phyloP scores from a whole-genome alignment of 2,797 vertebrate genomes.

The Ctenopoma multispine region DNA sequence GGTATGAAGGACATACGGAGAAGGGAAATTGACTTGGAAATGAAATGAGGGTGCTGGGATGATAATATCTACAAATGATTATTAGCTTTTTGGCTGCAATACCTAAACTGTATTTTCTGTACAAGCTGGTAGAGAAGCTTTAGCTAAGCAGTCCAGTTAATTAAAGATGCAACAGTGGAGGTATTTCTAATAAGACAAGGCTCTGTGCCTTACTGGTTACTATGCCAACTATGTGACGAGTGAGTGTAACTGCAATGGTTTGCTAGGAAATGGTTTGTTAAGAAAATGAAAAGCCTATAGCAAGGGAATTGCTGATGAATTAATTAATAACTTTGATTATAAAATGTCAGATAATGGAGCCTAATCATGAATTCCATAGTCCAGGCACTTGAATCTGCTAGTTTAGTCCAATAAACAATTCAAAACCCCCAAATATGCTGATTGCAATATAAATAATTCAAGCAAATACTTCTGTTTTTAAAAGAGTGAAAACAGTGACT shows the following conservation, averaged over 20 bases:
- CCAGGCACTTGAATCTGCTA: not conserved
- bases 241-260: conserved; percentile 1
- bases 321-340: not conserved
- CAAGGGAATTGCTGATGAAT: not conserved
- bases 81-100: not conserved
- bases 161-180: conserved; percentile 32
- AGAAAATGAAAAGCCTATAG: not conserved
- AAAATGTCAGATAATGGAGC: not conserved
- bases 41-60: too few relatives aligned
- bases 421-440: not conserved
- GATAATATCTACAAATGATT: not conserved
- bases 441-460: not conserved
- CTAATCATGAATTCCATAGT: not conserved
- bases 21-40: conserved; percentile 13
- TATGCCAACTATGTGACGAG: conserved; percentile 48
- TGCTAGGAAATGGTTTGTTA: not conserved
- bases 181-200: conserved; percentile 38
- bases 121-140: too few relatives aligned
- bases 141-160: conserved; percentile 15
- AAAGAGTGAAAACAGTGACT: not conserved
- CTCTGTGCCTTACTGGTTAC: conserved; percentile 31
- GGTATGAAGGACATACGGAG: not conserved
- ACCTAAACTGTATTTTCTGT: not conserved
- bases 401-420: not conserved
- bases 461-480: not conserved